Evolutionary conservation across 2,888 invertebrate species (phyloP).

Genomic region (Perizoma flavofasciatum): DNA sequence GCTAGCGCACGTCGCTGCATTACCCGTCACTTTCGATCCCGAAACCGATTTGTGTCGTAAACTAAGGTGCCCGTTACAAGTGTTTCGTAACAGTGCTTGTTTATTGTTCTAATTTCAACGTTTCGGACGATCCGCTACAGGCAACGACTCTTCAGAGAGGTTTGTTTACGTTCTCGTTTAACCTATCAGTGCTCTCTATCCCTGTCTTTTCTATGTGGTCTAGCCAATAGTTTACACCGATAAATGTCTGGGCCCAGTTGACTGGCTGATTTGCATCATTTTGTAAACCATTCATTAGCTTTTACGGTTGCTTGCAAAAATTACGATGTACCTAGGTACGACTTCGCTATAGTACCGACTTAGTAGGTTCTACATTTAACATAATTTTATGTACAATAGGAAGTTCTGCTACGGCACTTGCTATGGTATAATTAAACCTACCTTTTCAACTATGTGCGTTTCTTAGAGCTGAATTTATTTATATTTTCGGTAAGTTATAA

Average conservation of each 20-base stretch:
- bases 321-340: slow-evolving; percentile 56
- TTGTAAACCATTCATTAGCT: slow-evolving; percentile 70
- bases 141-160: slow-evolving; percentile 67
- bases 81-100: slow-evolving; percentile 74
- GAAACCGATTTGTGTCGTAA: slow-evolving; percentile 64
- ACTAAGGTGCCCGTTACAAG: slow-evolving; percentile 72
- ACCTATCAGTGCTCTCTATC: slow-evolving; percentile 41
- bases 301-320: slow-evolving; percentile 68
- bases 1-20: slow-evolving; percentile 66
- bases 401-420: slow-evolving; percentile 26
- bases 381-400: slow-evolving; percentile 1
- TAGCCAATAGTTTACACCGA: slow-evolving; percentile 58
- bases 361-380: slow-evolving; percentile 10
- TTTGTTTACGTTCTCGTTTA: slow-evolving; percentile 57
- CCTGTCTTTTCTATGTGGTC: slow-evolving; percentile 53
- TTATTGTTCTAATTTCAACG: slow-evolving; percentile 61
- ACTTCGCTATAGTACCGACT: slow-evolving; percentile 64
- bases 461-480: background rate
- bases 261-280: slow-evolving; percentile 68
- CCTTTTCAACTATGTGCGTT: background rate
- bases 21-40: slow-evolving; percentile 55
- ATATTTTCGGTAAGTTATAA: slow-evolving; percentile 1
- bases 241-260: slow-evolving; percentile 54
- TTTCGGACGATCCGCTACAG: slow-evolving; percentile 52
- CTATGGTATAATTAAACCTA: slow-evolving; percentile 2